Evolutionary conservation across 2,888 invertebrate species (phyloP).

Genomic region (Anaspis maculata): DNA sequence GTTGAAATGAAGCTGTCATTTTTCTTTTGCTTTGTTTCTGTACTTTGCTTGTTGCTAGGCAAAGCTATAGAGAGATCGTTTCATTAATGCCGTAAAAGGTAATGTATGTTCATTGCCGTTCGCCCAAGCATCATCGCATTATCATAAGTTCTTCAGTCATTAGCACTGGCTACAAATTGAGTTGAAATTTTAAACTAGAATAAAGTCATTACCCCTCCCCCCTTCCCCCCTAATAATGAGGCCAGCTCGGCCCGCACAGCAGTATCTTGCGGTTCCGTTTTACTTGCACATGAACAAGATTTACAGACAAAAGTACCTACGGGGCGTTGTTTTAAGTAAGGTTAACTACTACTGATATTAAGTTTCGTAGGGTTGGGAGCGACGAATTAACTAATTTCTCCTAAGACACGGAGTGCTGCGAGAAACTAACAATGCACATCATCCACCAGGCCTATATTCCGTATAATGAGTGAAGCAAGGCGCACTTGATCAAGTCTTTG

Average conservation of each 20-base stretch:
- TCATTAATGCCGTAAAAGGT: too few relatives aligned
- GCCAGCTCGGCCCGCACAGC: too few relatives aligned
- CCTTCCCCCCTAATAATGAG: too few relatives aligned
- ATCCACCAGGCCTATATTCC: slow-evolving; percentile 27
- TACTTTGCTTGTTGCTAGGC: too few relatives aligned
- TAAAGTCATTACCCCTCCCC: too few relatives aligned
- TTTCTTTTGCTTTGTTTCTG: too few relatives aligned
- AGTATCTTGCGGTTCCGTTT: neutral
- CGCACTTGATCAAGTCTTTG: slow-evolving; percentile 23
- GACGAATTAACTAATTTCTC: slow-evolving; percentile 33
- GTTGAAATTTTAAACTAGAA: neutral
- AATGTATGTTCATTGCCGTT: too few relatives aligned
- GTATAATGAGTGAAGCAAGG: slow-evolving; percentile 25
- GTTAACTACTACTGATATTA: slow-evolving; percentile 30
- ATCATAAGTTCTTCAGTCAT: too few relatives aligned
- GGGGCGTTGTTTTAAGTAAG: slow-evolving; percentile 17
- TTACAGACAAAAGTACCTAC: neutral
- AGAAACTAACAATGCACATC: slow-evolving; percentile 29
- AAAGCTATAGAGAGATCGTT: too few relatives aligned
- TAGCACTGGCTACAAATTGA: neutral
- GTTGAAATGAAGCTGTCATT: too few relatives aligned
- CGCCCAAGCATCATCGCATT: too few relatives aligned
- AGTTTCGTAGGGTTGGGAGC: slow-evolving; percentile 28
- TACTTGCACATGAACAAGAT: neutral
- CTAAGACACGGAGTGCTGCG: slow-evolving; percentile 28